A percentile compares a stretch with the other conserved stretches of the same genome.
phyloP scores from a whole-genome alignment of 2,888 invertebrate species.

The Leptopilina myrica region DNA sequence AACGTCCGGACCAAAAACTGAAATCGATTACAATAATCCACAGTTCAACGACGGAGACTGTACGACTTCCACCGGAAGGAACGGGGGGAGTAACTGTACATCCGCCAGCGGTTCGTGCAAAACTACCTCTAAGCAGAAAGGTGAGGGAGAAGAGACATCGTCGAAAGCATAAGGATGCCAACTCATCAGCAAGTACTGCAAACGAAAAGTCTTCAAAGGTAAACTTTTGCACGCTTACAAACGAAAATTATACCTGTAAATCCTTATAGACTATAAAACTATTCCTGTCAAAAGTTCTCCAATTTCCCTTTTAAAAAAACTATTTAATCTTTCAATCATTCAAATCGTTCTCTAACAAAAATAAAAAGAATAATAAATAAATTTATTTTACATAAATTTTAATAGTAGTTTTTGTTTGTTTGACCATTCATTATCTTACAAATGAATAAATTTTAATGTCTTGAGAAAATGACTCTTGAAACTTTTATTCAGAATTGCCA shows the following conservation, averaged over 20 bases:
- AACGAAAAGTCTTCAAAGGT: constrained; percentile 76
- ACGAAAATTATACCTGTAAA: constrained; percentile 7
- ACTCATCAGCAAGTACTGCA: constrained; percentile 71
- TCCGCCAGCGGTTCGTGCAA: constrained; percentile 88
- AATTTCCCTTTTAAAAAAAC: neutral
- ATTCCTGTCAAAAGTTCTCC: constrained; percentile 9
- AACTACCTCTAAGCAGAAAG: constrained; percentile 91
- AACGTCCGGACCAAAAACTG: constrained; percentile 87
- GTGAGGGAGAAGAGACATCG: constrained; percentile 82
- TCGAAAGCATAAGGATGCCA: constrained; percentile 78
- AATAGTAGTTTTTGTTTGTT: neutral
- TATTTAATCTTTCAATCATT: neutral
- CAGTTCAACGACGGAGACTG: constrained; percentile 93
- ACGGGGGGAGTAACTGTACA: constrained; percentile 89
- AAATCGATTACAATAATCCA: constrained; percentile 93
- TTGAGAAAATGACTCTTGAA: too few relatives aligned
- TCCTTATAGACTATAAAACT: neutral
- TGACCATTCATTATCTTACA: neutral
- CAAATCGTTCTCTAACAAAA: neutral
- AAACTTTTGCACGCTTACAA: constrained; percentile 19
- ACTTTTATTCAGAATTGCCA: too few relatives aligned
- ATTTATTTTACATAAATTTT: neutral
- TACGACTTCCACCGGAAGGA: constrained; percentile 85
- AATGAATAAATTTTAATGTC: too few relatives aligned
- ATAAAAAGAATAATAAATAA: neutral